A percentile compares a stretch with the other conserved stretches of the same genome.
Evolutionary conservation across 2,113 vertebrate genomes (phyloP).

Genomic region (Silurus meridionalis): DNA sequence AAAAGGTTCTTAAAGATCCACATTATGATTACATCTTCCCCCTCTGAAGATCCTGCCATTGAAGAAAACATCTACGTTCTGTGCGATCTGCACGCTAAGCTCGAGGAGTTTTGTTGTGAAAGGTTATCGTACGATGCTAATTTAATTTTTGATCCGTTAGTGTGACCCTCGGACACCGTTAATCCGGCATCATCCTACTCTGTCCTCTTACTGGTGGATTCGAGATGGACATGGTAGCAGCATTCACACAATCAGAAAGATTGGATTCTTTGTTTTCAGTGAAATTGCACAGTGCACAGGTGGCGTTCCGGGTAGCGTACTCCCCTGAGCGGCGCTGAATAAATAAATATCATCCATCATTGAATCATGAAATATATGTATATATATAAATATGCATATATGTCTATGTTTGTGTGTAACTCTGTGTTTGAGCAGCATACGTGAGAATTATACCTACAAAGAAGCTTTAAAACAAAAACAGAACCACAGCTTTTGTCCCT

Average conservation of each 20-base stretch:
- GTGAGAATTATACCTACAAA: constrained; percentile 57
- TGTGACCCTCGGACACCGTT: too few relatives aligned
- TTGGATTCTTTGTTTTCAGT: background rate
- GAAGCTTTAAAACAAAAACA: constrained; percentile 8
- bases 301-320: constrained; percentile 49
- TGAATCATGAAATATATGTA: constrained; percentile 61
- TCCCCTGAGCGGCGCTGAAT: constrained; percentile 55
- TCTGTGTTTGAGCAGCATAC: constrained; percentile 64
- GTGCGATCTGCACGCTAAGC: background rate
- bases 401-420: constrained; percentile 34
- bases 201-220: background rate
- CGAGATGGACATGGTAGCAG: background rate
- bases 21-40: too few relatives aligned
- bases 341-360: constrained; percentile 57
- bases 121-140: too few relatives aligned
- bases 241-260: background rate
- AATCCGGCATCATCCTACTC: background rate
- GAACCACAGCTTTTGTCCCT: background rate
- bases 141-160: background rate
- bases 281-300: background rate
- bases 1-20: too few relatives aligned
- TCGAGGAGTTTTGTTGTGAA: background rate
- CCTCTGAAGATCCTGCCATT: background rate
- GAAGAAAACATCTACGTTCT: background rate
- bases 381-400: too few relatives aligned